Percentiles rank a stretch among this genome's conserved stretches.
Evolutionary conservation across 2,797 vertebrate genomes (phyloP).

Genomic region (Nannoperca australis): DNA sequence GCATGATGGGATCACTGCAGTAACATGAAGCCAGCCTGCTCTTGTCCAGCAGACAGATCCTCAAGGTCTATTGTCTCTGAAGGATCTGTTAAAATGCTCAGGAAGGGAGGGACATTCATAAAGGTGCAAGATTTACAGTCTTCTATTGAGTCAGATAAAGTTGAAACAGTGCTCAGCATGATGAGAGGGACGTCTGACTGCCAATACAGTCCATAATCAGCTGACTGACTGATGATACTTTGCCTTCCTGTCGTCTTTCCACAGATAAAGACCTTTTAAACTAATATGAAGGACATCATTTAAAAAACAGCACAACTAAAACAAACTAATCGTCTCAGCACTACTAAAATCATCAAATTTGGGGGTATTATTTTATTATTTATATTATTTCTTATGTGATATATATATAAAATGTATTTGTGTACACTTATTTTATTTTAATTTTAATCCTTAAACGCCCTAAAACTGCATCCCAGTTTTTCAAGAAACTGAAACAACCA

Average conservation of each 20-base stretch:
- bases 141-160: neutral
- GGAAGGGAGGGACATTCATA: conserved; percentile 22
- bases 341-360: too few species aligned
- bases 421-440: neutral
- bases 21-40: conserved; percentile 27
- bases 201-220: neutral
- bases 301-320: too few species aligned
- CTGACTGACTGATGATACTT: neutral
- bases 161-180: neutral
- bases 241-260: neutral
- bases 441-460: neutral
- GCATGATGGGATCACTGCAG: conserved; percentile 22
- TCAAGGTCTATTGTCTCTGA: conserved; percentile 20
- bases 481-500: neutral
- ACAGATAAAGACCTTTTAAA: neutral
- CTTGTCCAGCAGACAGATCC: conserved; percentile 14
- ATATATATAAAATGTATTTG: too few species aligned
- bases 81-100: conserved; percentile 21
- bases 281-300: neutral
- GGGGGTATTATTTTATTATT: too few species aligned
- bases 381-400: too few species aligned
- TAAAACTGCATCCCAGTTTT: neutral
- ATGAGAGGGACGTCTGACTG: neutral
- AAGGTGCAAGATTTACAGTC: neutral
- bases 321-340: neutral